Percentiles rank a stretch among this genome's conserved stretches.
Conservation (phyloP, 2,888 invertebrate species). For the Synergus laeviventris region DNA sequence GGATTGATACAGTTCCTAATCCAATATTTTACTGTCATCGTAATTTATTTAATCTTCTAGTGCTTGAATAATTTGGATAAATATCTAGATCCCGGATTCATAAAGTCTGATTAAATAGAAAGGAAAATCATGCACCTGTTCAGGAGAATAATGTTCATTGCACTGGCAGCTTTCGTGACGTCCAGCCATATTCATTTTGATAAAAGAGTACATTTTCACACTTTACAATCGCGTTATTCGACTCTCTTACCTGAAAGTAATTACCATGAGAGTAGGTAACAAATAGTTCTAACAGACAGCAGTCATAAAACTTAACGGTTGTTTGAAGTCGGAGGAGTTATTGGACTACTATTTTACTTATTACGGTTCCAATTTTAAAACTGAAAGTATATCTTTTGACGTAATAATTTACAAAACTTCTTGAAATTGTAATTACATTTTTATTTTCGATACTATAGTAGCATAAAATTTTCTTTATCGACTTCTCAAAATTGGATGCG, state of each 20-base stretch:
- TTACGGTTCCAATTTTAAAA: background rate
- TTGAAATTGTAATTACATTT: too few species aligned
- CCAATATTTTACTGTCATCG: background rate
- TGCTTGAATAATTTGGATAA: background rate
- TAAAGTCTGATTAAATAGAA: background rate
- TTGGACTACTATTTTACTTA: background rate
- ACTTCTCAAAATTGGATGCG: too few species aligned
- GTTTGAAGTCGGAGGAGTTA: slow-evolving; percentile 58
- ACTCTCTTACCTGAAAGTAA: slow-evolving; percentile 60
- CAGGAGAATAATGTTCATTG: slow-evolving; percentile 23
- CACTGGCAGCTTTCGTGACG: slow-evolving; percentile 5
- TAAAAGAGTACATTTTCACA: slow-evolving; percentile 47
- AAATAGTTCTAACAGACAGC: slow-evolving; percentile 66
- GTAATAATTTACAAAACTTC: too few species aligned
- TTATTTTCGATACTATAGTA: too few species aligned
- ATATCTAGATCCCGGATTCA: background rate
- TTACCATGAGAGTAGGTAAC: slow-evolving; percentile 64
- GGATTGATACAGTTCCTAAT: background rate
- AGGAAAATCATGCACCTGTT: background rate
- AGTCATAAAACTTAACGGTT: slow-evolving; percentile 64
- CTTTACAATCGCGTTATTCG: slow-evolving; percentile 58
- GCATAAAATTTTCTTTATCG: too few species aligned
- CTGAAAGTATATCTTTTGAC: background rate
- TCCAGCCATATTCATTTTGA: slow-evolving; percentile 20
- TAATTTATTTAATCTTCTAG: background rate